Percentiles rank a stretch among this genome's conserved stretches.
phyloP scores from a whole-genome alignment of 2,113 vertebrate genomes.

The Catharus fuscescens region DNA sequence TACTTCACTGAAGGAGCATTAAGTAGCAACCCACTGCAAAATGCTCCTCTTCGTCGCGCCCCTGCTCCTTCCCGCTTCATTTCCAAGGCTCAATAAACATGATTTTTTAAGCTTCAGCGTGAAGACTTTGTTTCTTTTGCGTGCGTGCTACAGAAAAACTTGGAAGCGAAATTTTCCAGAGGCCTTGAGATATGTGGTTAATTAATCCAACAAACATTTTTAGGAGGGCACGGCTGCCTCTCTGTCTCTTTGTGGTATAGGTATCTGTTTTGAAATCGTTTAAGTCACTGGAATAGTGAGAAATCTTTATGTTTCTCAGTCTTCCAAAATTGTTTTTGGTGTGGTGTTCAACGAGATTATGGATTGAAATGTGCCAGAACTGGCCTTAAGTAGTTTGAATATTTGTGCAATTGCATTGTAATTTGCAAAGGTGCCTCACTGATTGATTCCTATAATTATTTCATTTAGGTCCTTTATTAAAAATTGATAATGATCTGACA shows the following conservation, averaged over 20 bases:
- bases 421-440: slow-evolving; percentile 79
- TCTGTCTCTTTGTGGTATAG: neutral
- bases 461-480: slow-evolving; percentile 83
- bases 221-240: neutral
- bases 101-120: slow-evolving; percentile 12
- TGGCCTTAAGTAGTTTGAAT: slow-evolving; percentile 70
- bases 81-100: slow-evolving; percentile 31
- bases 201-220: slow-evolving; percentile 56
- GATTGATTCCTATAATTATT: slow-evolving; percentile 85
- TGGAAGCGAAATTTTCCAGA: neutral
- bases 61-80: neutral
- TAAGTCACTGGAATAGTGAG: neutral
- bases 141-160: slow-evolving; percentile 34
- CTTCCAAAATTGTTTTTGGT: slow-evolving; percentile 20
- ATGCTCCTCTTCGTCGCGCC: neutral
- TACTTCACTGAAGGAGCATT: neutral
- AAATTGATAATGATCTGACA: slow-evolving; percentile 83
- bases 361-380: slow-evolving; percentile 44
- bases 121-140: slow-evolving; percentile 4
- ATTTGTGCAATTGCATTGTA: slow-evolving; percentile 76
- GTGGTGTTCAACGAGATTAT: neutral
- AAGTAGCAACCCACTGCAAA: neutral
- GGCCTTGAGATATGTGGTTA: neutral
- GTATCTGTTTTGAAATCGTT: neutral
- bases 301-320: neutral